Conservation (phyloP, 2,797 vertebrate species). For the Salarias fasciatus region DNA sequence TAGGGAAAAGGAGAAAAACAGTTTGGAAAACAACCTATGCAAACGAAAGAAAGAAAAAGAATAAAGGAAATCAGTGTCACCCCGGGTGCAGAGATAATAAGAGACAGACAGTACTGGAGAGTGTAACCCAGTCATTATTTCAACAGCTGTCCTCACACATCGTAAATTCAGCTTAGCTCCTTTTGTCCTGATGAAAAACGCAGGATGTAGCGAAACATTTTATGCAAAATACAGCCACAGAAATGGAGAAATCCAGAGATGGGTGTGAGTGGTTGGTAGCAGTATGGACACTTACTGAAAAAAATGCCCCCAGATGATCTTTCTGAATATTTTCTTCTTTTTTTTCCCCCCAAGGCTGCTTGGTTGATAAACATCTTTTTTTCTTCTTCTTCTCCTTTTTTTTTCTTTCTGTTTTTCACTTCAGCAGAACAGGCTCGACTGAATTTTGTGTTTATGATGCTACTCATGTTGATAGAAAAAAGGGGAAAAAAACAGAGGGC, state of each 20-base stretch:
- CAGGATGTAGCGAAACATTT: slow-evolving; percentile 28
- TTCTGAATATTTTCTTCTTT: slow-evolving; percentile 28
- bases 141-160: slow-evolving; percentile 33
- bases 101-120: slow-evolving; percentile 13
- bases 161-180: slow-evolving; percentile 25
- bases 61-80: slow-evolving; percentile 3
- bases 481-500: slow-evolving; percentile 8
- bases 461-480: slow-evolving; percentile 24
- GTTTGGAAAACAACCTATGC: slow-evolving; percentile 11
- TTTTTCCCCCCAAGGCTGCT: slow-evolving; percentile 23
- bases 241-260: slow-evolving; percentile 32
- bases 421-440: slow-evolving; percentile 19
- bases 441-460: slow-evolving; percentile 36
- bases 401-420: slow-evolving; percentile 2
- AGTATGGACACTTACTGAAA: slow-evolving; percentile 25
- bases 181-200: slow-evolving; percentile 49
- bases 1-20: background rate
- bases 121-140: slow-evolving; percentile 43
- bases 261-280: slow-evolving; percentile 28
- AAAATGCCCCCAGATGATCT: slow-evolving; percentile 48
- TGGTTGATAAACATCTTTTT: slow-evolving; percentile 54
- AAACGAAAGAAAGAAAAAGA: slow-evolving; percentile 1
- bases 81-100: slow-evolving; percentile 23
- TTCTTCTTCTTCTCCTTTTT: slow-evolving; percentile 24
- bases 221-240: slow-evolving; percentile 24